Percentiles rank a stretch among this genome's conserved stretches.
Evolutionary conservation across 1,140 invertebrate species (phyloP).

Genomic region (Coelopa frigida): DNA sequence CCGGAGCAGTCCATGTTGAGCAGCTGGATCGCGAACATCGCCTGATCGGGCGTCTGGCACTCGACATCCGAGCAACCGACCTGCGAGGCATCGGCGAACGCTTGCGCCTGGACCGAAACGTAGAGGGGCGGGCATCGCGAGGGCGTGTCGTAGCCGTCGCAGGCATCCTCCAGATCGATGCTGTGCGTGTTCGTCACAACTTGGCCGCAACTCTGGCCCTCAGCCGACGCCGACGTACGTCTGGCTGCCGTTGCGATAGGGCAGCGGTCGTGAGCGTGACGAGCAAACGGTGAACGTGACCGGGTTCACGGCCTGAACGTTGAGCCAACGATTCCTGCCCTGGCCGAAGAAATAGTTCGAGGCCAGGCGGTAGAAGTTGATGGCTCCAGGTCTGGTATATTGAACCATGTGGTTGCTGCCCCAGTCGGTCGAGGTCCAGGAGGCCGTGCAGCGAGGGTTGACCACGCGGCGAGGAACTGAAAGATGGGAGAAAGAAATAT

Average conservation of each 20-base stretch:
- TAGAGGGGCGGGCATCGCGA: slow-evolving; percentile 53
- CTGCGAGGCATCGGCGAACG: slow-evolving; percentile 22
- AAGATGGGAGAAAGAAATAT: slow-evolving; percentile 7
- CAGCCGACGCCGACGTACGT: slow-evolving; percentile 4
- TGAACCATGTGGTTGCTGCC: slow-evolving; percentile 40
- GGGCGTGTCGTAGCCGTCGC: slow-evolving; percentile 48
- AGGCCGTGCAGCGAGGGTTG: slow-evolving; percentile 53
- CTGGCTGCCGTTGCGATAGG: slow-evolving; percentile 24
- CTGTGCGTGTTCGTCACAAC: slow-evolving; percentile 30
- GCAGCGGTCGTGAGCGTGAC: slow-evolving; percentile 47
- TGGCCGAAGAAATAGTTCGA: slow-evolving; percentile 58
- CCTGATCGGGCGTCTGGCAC: slow-evolving; percentile 57
- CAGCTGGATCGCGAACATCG: slow-evolving; percentile 53
- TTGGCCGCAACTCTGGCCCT: slow-evolving; percentile 16
- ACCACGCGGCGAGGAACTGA: slow-evolving; percentile 56
- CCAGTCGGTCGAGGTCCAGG: slow-evolving; percentile 34
- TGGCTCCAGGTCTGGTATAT: slow-evolving; percentile 52
- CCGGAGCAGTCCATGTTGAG: slow-evolving; percentile 56
- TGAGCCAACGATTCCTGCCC: slow-evolving; percentile 47
- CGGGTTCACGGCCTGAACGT: slow-evolving; percentile 45
- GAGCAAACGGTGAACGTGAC: slow-evolving; percentile 50
- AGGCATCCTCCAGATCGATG: slow-evolving; percentile 47
- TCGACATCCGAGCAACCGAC: slow-evolving; percentile 39
- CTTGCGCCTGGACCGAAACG: slow-evolving; percentile 51
- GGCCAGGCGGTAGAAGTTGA: slow-evolving; percentile 58